A percentile compares a stretch with the other conserved stretches of the same genome.
Conservation (phyloP, 2,797 vertebrate genomes). For the Lemur catta region DNA sequence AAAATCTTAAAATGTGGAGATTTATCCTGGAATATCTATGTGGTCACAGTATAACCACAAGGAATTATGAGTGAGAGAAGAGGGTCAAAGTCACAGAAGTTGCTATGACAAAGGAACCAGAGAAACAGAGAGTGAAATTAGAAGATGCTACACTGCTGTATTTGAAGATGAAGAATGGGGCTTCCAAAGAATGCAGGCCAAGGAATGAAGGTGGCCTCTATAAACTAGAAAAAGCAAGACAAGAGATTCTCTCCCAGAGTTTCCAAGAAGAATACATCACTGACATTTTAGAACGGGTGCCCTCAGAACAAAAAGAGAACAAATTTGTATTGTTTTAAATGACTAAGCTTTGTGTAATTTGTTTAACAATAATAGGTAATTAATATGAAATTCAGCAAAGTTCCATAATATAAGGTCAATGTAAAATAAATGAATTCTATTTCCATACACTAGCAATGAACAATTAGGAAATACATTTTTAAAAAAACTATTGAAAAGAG, state of each 20-base stretch:
- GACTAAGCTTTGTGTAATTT: neutral
- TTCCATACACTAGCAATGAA: neutral
- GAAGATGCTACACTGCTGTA: neutral
- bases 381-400: neutral
- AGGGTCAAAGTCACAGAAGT: constrained; percentile 19
- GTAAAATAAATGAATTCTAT: neutral
- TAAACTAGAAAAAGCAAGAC: neutral
- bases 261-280: neutral
- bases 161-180: neutral
- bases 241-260: neutral
- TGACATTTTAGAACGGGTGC: neutral
- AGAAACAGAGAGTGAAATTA: neutral
- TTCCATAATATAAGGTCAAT: neutral
- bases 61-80: neutral
- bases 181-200: neutral
- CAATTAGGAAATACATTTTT: neutral
- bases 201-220: neutral
- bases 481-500: neutral
- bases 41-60: neutral
- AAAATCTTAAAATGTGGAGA: neutral
- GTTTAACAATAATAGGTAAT: neutral
- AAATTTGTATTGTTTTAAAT: neutral
- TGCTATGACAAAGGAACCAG: neutral
- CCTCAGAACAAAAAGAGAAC: neutral
- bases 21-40: neutral